phyloP scores from a whole-genome alignment of 2,888 invertebrate species.

The Mesochorus sp. region DNA sequence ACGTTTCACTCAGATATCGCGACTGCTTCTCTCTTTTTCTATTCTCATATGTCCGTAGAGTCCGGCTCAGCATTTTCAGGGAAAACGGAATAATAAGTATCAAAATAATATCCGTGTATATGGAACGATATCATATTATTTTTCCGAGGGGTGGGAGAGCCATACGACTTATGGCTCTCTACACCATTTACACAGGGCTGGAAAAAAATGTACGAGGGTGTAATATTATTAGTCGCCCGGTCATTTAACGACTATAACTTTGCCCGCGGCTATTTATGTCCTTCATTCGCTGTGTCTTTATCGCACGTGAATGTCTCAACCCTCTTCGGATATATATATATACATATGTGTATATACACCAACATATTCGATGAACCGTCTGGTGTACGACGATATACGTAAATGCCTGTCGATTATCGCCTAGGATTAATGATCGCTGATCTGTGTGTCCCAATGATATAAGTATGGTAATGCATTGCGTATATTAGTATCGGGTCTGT shows the following conservation, averaged over 20 bases:
- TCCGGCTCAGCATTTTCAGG: slow-evolving; percentile 4
- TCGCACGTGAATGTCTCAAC: neutral
- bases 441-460: slow-evolving; percentile 39
- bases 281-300: neutral
- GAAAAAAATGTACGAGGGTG: slow-evolving; percentile 44
- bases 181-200: too few relatives aligned
- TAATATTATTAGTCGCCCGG: slow-evolving; percentile 65
- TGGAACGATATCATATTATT: slow-evolving; percentile 45
- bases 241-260: slow-evolving; percentile 61
- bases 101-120: slow-evolving; percentile 52
- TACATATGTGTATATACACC: slow-evolving; percentile 35
- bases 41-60: slow-evolving; percentile 4
- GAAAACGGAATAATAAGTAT: slow-evolving; percentile 54
- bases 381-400: slow-evolving; percentile 55
- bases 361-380: slow-evolving; percentile 49
- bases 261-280: slow-evolving; percentile 25
- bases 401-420: slow-evolving; percentile 64
- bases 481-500: slow-evolving; percentile 27
- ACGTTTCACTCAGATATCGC: slow-evolving; percentile 72
- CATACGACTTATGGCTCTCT: too few relatives aligned
- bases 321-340: slow-evolving; percentile 11
- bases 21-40: slow-evolving; percentile 3
- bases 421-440: slow-evolving; percentile 61
- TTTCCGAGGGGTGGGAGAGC: slow-evolving; percentile 8
- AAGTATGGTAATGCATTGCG: slow-evolving; percentile 48